These are phyloP conservation scores for Therioaphis trifolii DNA, from an alignment of 2,888 invertebrate genomes.

Conservation along the genomic window DNA sequence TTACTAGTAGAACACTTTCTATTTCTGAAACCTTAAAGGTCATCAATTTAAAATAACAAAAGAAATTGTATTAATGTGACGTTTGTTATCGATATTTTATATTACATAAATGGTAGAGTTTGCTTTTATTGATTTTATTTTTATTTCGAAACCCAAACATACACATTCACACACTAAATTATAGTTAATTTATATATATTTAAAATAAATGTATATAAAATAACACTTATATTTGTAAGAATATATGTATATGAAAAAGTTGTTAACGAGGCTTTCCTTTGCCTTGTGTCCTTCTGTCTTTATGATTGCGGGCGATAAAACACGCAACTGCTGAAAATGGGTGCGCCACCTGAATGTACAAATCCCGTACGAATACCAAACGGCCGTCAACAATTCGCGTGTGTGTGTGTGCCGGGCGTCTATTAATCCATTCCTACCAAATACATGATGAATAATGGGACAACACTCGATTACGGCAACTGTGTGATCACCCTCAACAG, in stretches of 20 bases:
- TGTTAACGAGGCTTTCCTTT: conserved; percentile 76
- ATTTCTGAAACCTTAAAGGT: no score
- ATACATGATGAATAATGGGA: conserved; percentile 60
- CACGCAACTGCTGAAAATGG: conserved; percentile 62
- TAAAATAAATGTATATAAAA: conserved; percentile 54
- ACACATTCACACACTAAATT: conserved; percentile 50
- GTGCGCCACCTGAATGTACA: conserved; percentile 61
- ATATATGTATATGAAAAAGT: conserved; percentile 67
- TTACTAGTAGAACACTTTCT: not conserved
- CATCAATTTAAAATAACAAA: not conserved
- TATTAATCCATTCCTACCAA: conserved; percentile 57
- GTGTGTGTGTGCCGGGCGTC: conserved; percentile 56
- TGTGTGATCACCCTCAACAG: conserved; percentile 67
- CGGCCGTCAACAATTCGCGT: conserved; percentile 61
- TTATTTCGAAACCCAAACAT: conserved; percentile 49
- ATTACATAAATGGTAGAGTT: conserved; percentile 31
- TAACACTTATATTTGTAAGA: conserved; percentile 56
- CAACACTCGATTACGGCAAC: conserved; percentile 47
- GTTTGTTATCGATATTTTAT: conserved; percentile 36
- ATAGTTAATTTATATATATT: conserved; percentile 61
- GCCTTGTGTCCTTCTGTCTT: conserved; percentile 75
- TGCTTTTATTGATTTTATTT: conserved; percentile 29
- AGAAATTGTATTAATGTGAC: conserved; percentile 37
- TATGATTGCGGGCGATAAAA: conserved; percentile 72
- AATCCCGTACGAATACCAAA: conserved; percentile 58